A percentile compares a stretch with the other conserved stretches of the same genome.
Evolutionary conservation across 2,113 vertebrate genomes (phyloP).

Genomic region (Callospermophilus lateralis): DNA sequence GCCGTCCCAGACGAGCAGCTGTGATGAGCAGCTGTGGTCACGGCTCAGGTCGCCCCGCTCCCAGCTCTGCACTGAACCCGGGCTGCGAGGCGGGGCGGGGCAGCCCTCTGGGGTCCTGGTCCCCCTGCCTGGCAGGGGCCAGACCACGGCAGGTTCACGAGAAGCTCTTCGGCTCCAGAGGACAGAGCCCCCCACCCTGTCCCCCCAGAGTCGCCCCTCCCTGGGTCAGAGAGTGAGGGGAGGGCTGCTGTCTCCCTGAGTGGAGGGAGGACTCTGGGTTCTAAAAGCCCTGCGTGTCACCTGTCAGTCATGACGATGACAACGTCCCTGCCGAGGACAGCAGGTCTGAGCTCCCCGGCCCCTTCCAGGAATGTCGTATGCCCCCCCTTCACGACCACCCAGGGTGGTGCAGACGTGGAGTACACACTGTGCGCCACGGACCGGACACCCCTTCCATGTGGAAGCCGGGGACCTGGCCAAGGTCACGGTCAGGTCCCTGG

Average conservation of each 20-base stretch:
- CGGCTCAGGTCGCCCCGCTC: no score
- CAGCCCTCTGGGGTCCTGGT: background rate
- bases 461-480: background rate
- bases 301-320: fast-evolving
- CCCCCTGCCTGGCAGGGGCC: background rate
- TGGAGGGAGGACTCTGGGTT: background rate
- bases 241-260: no score
- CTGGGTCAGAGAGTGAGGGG: background rate
- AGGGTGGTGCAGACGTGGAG: background rate
- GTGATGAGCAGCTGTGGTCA: fast-evolving
- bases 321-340: fast-evolving
- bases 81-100: no score
- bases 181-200: no score
- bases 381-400: background rate
- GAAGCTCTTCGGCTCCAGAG: background rate
- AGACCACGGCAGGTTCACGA: background rate
- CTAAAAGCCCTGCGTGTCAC: background rate
- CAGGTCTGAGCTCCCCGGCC: background rate
- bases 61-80: background rate
- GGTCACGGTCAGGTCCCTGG: background rate
- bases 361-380: background rate
- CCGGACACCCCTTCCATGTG: background rate
- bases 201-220: fast-evolving
- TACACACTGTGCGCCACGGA: background rate
- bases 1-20: background rate